These are phyloP conservation scores for Phataginus tetradactyla DNA, from an alignment of 2,797 vertebrate species.

Conservation along the genomic window DNA sequence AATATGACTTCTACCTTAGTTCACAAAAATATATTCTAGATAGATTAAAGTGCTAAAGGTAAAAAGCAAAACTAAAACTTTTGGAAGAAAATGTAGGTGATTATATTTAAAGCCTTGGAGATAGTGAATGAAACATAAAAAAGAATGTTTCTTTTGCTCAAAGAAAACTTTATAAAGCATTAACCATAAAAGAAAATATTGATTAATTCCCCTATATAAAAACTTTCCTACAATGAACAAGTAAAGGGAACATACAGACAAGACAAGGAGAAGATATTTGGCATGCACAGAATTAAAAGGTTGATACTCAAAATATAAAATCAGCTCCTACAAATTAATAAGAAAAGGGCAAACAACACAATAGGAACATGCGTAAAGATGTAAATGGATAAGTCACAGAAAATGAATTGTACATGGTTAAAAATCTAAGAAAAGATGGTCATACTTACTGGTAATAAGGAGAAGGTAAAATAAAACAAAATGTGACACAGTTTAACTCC, in stretches of 20 bases:
- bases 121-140: neutral
- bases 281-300: neutral
- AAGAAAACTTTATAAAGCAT: neutral
- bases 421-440: neutral
- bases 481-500: neutral
- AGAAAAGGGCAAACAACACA: neutral
- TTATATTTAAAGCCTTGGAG: neutral
- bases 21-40: slow-evolving; percentile 15
- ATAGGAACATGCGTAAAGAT: neutral
- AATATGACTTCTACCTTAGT: neutral
- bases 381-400: neutral
- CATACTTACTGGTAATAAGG: neutral
- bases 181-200: slow-evolving; percentile 1
- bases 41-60: neutral
- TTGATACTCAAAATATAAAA: neutral
- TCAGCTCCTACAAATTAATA: neutral
- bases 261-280: slow-evolving; percentile 12
- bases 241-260: neutral
- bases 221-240: neutral
- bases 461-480: neutral
- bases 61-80: neutral
- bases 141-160: neutral
- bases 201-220: neutral
- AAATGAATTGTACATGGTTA: neutral
- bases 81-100: neutral